A percentile compares a stretch with the other conserved stretches of the same genome.
phyloP scores from a whole-genome alignment of 1,140 invertebrate genomes.

The Caenorhabditis briggsae region DNA sequence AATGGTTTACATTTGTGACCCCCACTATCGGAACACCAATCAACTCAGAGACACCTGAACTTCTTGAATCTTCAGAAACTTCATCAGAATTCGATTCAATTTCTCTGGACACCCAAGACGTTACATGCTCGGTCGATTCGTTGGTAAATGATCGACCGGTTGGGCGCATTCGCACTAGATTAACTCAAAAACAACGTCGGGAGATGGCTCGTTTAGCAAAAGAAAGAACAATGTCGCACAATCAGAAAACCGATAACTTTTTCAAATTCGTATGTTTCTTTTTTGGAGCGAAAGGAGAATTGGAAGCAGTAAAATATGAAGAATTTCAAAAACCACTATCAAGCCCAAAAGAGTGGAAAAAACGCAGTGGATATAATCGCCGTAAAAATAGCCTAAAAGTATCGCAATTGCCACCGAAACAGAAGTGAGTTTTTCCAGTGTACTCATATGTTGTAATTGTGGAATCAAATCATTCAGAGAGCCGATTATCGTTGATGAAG shows the following conservation, averaged over 20 bases:
- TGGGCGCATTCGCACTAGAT: neutral
- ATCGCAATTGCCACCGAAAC: neutral
- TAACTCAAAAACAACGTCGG: neutral
- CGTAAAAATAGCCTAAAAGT: neutral
- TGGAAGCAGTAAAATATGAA: neutral
- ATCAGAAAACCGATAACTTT: too few species aligned
- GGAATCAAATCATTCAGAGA: neutral
- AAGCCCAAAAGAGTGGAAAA: too few species aligned
- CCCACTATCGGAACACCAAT: slow-evolving; percentile 5
- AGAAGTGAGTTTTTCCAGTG: neutral
- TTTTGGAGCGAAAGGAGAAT: neutral
- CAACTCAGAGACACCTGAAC: too few species aligned
- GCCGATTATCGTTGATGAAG: neutral
- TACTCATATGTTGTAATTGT: neutral
- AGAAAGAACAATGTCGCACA: too few species aligned
- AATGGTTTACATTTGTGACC: neutral
- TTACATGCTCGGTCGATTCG: too few species aligned
- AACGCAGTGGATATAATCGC: neutral
- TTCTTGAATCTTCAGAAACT: too few species aligned
- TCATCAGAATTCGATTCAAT: too few species aligned
- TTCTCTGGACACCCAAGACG: too few species aligned
- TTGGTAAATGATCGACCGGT: too few species aligned
- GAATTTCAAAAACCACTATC: neutral
- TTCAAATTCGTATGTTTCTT: too few species aligned
- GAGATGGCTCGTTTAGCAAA: neutral